Percentiles rank a stretch among this genome's conserved stretches.
Evolutionary conservation across 92 coral and sea anemone genomes (phyloP).

Genomic region (Ricordea florida): DNA sequence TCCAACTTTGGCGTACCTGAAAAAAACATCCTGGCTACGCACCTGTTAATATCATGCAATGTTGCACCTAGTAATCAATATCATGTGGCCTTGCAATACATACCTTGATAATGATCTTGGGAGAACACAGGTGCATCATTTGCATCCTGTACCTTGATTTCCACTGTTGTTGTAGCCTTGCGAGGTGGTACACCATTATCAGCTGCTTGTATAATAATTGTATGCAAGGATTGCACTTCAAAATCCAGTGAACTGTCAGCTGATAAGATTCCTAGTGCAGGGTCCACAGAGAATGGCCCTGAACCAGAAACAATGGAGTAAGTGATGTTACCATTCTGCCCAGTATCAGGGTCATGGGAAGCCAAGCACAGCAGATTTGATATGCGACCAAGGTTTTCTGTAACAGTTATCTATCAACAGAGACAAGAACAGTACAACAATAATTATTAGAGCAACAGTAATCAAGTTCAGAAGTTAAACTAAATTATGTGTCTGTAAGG

Average conservation of each 20-base stretch:
- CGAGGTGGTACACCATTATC: conserved; percentile 78
- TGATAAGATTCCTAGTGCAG: conserved; percentile 70
- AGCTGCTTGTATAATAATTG: conserved; percentile 68
- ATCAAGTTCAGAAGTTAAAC: no score
- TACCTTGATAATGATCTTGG: conserved; percentile 74
- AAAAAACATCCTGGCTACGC: no score
- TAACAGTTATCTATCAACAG: conserved; percentile 60
- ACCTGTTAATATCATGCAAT: no score
- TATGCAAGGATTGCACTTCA: conserved; percentile 61
- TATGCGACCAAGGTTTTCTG: conserved; percentile 82
- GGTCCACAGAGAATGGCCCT: conserved; percentile 73
- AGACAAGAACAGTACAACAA: no score
- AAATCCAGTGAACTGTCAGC: conserved; percentile 73
- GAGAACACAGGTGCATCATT: conserved; percentile 90
- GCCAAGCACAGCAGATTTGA: conserved; percentile 80
- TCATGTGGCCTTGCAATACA: neutral
- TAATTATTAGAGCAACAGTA: no score
- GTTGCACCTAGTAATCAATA: neutral
- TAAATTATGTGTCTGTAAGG: no score
- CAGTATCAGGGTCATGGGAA: conserved; percentile 78
- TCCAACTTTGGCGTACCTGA: no score
- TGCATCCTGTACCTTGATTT: conserved; percentile 71
- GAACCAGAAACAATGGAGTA: conserved; percentile 63
- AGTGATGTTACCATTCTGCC: conserved; percentile 57
- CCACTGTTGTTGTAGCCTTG: conserved; percentile 54